Evolutionary conservation across 2,888 invertebrate genomes (phyloP), one percentile per base, ranked within the genome.

Genomic region (Malacosoma neustria): DNA sequence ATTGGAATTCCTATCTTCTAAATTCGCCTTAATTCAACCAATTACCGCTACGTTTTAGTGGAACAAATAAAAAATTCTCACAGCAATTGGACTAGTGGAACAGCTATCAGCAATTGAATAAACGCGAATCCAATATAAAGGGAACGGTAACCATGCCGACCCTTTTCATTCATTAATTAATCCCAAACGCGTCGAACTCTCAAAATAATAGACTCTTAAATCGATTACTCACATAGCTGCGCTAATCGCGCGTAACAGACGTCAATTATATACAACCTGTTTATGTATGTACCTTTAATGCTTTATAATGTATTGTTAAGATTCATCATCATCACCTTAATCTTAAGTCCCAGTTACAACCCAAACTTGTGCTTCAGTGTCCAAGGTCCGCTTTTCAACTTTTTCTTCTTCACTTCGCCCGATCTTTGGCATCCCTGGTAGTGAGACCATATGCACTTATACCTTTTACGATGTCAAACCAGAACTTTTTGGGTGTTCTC

Each of bases 141-240:
- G 52, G 69, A 72, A 74, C 71, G 69, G 68, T 70, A 68, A 71
- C 71, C 64, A 46, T 50, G 49, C 58, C 61, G 70, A 66, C 76
- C 74, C 79, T 76, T 75, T 79, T 76, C 73, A 72, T 67, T 68
- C 67, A 70, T 72, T 81, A 77, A 81, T 81, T 77, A 80, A 77
- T 72, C 72, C 72, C 61, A 64, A 72, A 70, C 65, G 64, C 59
- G 63, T 53, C 62, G 64, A 66, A 65, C 63, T 64, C 61, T 49
- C 68, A 62, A 66, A 71, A 74, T 77, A 72, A 79, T 74, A 70
- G 72, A 63, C 72, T 70, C 71, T 72, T 67, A 70, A 73, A 74
- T 54, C 66, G 72, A 72, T 72, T 64, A 65, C 62, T 67, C 62
- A 62, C 62, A 64, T 69, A 61, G 67, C 64, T 64, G 64, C 64